Percentiles rank a stretch among this genome's conserved stretches.
Conservation (phyloP, 2,113 vertebrate genomes). For the Siphamia tubifer region DNA sequence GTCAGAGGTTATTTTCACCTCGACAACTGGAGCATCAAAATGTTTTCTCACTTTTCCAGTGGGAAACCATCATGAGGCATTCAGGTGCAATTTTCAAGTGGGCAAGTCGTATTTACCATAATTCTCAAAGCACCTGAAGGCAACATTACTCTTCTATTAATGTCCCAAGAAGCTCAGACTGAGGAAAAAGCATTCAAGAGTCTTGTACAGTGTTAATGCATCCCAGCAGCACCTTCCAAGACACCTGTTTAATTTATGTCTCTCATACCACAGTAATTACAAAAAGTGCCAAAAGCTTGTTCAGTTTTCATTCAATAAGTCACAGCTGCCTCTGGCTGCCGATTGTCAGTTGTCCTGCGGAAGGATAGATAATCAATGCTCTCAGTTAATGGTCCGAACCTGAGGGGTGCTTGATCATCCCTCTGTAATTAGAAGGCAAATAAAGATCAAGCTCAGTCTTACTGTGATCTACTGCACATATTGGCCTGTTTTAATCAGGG, state of each 20-base stretch:
- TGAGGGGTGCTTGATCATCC: constrained; percentile 20
- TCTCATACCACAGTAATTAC: neutral
- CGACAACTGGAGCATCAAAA: too few relatives aligned
- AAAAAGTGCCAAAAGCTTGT: constrained; percentile 20
- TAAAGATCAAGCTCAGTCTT: neutral
- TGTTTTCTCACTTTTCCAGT: too few relatives aligned
- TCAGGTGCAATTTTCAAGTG: too few relatives aligned
- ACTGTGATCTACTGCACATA: too few relatives aligned
- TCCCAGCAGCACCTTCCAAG: neutral
- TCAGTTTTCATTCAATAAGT: constrained; percentile 12
- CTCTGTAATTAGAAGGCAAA: constrained; percentile 42
- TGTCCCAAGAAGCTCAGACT: neutral
- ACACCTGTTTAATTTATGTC: neutral
- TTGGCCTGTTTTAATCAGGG: neutral
- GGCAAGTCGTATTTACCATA: too few relatives aligned
- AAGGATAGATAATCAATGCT: constrained; percentile 51
- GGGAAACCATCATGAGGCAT: too few relatives aligned
- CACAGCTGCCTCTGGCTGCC: neutral
- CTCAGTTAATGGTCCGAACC: constrained; percentile 26
- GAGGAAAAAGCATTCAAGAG: neutral
- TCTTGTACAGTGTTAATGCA: neutral
- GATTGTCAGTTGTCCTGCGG: constrained; percentile 33
- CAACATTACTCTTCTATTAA: neutral
- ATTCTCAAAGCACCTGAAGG: too few relatives aligned
- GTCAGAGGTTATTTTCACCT: too few relatives aligned